These are phyloP conservation scores for Volucella inflata DNA, from an alignment of 2,888 invertebrate species.

Conservation along the genomic window DNA sequence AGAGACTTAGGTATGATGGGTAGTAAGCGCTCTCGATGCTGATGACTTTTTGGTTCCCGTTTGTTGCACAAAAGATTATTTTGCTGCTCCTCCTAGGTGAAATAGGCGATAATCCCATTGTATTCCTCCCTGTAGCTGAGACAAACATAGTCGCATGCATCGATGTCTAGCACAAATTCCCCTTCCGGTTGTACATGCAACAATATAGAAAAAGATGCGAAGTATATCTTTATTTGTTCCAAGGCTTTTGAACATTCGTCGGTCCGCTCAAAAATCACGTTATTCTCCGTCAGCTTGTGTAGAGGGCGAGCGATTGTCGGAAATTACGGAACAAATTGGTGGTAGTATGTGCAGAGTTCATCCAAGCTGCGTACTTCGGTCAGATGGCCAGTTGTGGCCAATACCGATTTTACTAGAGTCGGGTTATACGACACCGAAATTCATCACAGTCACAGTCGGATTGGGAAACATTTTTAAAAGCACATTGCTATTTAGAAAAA, in stretches of 20 bases:
- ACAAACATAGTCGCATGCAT: constrained; percentile 21
- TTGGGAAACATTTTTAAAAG: no score
- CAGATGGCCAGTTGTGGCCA: no score
- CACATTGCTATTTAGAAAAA: no score
- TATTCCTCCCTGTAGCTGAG: constrained; percentile 52
- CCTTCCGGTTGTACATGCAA: background rate
- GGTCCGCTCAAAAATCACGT: constrained; percentile 23
- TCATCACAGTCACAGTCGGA: no score
- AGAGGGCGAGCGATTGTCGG: constrained; percentile 22
- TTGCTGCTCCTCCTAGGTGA: background rate
- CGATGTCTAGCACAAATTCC: constrained; percentile 26
- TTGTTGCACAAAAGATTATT: no score
- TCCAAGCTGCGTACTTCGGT: no score
- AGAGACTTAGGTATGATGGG: no score
- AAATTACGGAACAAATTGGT: constrained; percentile 30
- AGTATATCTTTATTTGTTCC: background rate
- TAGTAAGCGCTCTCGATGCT: no score
- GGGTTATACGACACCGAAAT: no score
- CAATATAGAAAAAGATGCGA: constrained; percentile 9
- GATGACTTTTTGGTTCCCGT: no score
- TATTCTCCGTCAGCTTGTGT: constrained; percentile 25
- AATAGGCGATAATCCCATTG: constrained; percentile 64
- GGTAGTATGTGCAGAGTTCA: no score
- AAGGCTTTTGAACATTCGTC: constrained; percentile 11
- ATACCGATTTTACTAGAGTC: no score